Conservation (phyloP, 2,797 vertebrate species). For the Rhincodon typus region DNA sequence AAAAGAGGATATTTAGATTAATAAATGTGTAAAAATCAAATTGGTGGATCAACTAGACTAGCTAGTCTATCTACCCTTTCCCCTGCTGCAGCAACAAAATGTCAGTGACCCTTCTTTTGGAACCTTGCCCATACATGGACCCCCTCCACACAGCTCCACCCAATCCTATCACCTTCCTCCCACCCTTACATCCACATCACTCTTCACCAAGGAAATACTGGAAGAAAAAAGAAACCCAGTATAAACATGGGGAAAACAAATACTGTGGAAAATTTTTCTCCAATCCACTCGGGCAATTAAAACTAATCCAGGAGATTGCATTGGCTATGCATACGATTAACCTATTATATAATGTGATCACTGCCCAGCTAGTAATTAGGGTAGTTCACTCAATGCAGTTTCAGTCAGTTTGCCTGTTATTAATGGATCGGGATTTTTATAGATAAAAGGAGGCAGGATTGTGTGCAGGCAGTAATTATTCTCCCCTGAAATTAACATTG, state of each 20-base stretch:
- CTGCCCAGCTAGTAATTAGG: neutral
- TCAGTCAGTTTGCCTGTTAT: neutral
- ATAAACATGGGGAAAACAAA: neutral
- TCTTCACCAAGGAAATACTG: neutral
- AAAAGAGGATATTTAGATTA: neutral
- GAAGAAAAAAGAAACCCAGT: neutral
- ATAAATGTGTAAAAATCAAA: conserved; percentile 31
- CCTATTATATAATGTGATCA: neutral
- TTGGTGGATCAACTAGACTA: neutral
- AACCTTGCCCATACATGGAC: too few relatives aligned
- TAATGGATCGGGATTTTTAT: neutral
- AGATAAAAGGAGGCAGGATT: too few relatives aligned
- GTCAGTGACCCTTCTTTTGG: neutral
- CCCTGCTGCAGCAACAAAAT: neutral
- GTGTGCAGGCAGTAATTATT: too few relatives aligned
- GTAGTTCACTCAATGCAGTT: neutral
- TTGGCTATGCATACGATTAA: neutral
- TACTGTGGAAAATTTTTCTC: neutral
- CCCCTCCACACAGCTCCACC: too few relatives aligned
- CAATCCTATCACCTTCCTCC: neutral
- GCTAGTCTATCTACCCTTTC: neutral
- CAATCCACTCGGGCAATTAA: neutral
- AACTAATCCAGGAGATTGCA: neutral
- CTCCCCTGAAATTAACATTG: too few relatives aligned
- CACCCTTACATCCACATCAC: neutral